These are phyloP conservation scores for Drosophila mauritiana DNA, from an alignment of 1,140 invertebrate genomes.

Conservation along the genomic window DNA sequence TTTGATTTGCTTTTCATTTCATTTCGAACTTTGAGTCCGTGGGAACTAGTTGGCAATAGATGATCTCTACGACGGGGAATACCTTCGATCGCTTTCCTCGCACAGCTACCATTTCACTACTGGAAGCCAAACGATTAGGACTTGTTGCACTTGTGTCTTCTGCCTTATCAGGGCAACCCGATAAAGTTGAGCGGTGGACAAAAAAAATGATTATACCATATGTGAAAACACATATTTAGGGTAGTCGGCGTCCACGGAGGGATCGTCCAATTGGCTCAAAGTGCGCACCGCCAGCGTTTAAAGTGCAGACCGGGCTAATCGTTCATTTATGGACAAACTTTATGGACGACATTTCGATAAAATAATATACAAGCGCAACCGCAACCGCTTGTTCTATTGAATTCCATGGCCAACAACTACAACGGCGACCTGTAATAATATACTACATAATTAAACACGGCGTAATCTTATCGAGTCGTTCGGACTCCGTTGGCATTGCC, in stretches of 20 bases:
- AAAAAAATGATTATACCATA: background rate
- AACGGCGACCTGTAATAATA: conserved; percentile 27
- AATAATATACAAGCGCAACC: conserved; percentile 29
- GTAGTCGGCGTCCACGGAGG: conserved; percentile 1
- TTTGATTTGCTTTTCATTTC: conserved; percentile 7
- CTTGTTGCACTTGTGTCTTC: conserved; percentile 1
- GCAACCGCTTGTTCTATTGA: conserved; percentile 3
- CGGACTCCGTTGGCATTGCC: background rate
- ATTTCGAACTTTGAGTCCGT: conserved; percentile 4
- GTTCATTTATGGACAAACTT: conserved; percentile 50
- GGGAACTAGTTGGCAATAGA: background rate
- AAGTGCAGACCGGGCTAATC: conserved; percentile 46
- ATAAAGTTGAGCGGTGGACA: conserved; percentile 12
- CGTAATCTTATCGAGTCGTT: conserved; percentile 45
- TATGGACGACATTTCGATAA: conserved; percentile 58
- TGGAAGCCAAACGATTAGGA: background rate
- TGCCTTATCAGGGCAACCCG: conserved; percentile 17
- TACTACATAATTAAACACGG: conserved; percentile 35
- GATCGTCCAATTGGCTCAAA: conserved; percentile 58
- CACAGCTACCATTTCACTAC: background rate
- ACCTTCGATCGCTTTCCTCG: background rate
- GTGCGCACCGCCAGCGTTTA: conserved; percentile 57
- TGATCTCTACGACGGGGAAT: conserved; percentile 1
- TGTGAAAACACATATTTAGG: background rate
- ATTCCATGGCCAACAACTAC: conserved; percentile 14